Base-by-base conservation (phyloP, 2,113 vertebrate species). In the Macaca mulatta region DNA sequence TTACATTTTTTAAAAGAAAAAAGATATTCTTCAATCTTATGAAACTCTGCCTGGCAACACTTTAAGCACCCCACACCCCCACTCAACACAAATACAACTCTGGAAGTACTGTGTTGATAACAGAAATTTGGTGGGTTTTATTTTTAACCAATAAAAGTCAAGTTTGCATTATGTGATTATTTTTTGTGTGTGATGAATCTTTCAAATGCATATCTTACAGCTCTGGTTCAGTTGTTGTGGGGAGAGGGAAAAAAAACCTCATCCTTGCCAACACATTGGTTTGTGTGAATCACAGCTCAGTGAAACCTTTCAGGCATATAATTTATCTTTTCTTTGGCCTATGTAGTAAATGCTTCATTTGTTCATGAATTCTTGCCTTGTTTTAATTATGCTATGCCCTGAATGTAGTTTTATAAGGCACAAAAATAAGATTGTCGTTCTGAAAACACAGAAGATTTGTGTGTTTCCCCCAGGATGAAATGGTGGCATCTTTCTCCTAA, bases 241-340 rank as follows among this genome's bases (percentile, higher is more conserved):
- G 45, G 23, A 35, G 72, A 67, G 92, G 80, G 83, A 91, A 97
- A 97, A 97, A 97, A 97, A 95, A 93, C 70, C 79, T 48, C 61
- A 79, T 88, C 96, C 78, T 92, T 98, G 98, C 98, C 98, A 98
- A 89, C 97, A 93, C 81, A 93, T 97, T 98, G 98, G 98, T 98
- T 97, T 95, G 96, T 92, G 98, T 98, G 98, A 99, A 98, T 98
- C 97, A 89, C 89, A 84, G 97, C 97, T 98, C 98, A 98, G 98
- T 97, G 98, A 97, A 98, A 98, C 93, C 98, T 98, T 98, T 98
- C 98, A 98, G 98, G 98, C 98, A 96, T 98, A 98, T 98, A 98
- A 99, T 99, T 99, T 99, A 98, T 99, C 99, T 99, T 98, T 99
- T 99, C 98, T 98, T 98, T 98, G 98, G 98, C 98, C 96, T 96